phyloP scores from a whole-genome alignment of 1,140 invertebrate species.

The Coptotermes formosanus region DNA sequence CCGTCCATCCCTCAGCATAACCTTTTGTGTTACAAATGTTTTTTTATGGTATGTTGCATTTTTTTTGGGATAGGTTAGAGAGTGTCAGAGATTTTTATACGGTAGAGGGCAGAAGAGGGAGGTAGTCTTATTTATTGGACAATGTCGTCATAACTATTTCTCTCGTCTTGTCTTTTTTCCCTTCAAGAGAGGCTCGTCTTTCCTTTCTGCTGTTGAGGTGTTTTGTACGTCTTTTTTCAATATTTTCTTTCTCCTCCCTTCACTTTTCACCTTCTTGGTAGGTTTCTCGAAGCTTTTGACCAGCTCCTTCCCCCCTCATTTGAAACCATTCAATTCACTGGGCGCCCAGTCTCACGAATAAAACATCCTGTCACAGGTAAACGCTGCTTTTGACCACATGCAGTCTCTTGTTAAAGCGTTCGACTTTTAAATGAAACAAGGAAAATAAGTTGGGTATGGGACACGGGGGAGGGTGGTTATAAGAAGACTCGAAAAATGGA shows the following conservation, averaged over 20 bases:
- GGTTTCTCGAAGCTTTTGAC: not conserved
- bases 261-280: not conserved
- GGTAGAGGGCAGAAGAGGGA: not conserved
- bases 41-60: not conserved
- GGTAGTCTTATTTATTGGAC: not conserved
- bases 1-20: not conserved
- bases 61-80: not conserved
- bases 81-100: not conserved
- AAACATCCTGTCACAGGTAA: conserved; percentile 7
- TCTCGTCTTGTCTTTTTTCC: not conserved
- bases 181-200: not conserved
- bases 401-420: not conserved
- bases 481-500: no score
- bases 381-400: not conserved
- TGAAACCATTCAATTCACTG: not conserved
- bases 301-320: not conserved
- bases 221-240: no score
- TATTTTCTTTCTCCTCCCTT: no score
- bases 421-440: conserved; percentile 13
- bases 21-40: not conserved
- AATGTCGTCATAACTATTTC: not conserved
- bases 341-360: not conserved
- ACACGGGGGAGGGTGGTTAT: no score
- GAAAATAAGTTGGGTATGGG: not conserved
- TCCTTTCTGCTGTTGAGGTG: no score